Percentiles rank a stretch among this genome's conserved stretches.
Conservation (phyloP, 2,888 invertebrate species). For the Oxytorus armatus region DNA sequence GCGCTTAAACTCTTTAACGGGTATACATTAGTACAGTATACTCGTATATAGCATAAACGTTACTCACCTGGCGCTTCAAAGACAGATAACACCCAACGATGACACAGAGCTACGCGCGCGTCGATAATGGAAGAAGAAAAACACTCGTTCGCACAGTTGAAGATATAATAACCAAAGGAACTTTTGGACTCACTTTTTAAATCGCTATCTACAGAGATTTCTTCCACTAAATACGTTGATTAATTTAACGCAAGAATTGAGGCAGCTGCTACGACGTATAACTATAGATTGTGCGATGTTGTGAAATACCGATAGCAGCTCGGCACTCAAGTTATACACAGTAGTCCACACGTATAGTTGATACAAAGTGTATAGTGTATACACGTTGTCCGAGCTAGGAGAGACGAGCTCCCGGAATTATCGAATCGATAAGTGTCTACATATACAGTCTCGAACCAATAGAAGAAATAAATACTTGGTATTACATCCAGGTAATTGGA, state of each 20-base stretch:
- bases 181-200: not conserved
- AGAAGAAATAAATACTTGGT: too few relatives aligned
- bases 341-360: constrained; percentile 1
- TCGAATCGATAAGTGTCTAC: too few relatives aligned
- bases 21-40: not conserved
- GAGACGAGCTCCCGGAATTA: too few relatives aligned
- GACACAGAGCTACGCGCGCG: not conserved
- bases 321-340: not conserved
- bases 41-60: not conserved
- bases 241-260: too few relatives aligned
- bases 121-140: not conserved
- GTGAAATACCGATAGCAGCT: not conserved
- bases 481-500: too few relatives aligned
- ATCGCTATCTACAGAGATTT: not conserved
- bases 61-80: constrained; percentile 31
- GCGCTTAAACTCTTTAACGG: not conserved
- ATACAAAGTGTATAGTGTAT: too few relatives aligned
- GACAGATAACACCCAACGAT: not conserved
- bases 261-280: not conserved
- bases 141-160: not conserved
- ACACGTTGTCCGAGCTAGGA: not conserved
- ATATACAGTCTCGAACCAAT: too few relatives aligned
- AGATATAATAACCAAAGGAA: not conserved
- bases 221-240: too few relatives aligned
- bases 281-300: constrained; percentile 1